phyloP scores from a whole-genome alignment of 2,888 invertebrate genomes.

The Cepaea hortensis region DNA sequence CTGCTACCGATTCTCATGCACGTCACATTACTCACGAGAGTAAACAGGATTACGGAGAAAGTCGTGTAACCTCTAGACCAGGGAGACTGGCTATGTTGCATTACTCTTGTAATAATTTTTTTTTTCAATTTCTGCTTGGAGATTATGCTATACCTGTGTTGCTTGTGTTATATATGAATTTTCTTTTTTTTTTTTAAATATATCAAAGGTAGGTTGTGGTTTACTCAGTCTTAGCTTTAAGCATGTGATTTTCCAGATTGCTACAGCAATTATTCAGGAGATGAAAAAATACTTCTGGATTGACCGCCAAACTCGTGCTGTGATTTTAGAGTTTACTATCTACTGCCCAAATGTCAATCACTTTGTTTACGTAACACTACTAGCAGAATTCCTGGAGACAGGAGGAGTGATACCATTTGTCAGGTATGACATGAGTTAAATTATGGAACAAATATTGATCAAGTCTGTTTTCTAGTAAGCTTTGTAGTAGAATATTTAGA shows the following conservation, averaged over 20 bases:
- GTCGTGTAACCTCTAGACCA: no score
- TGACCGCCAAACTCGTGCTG: slow-evolving; percentile 66
- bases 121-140: no score
- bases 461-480: neutral
- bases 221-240: neutral
- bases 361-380: slow-evolving; percentile 61
- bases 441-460: neutral
- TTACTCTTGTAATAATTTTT: no score
- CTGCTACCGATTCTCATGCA: no score
- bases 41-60: no score
- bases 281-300: slow-evolving; percentile 63
- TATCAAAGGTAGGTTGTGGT: neutral
- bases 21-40: no score
- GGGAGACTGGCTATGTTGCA: no score
- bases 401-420: slow-evolving; percentile 52
- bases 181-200: neutral
- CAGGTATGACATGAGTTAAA: slow-evolving; percentile 21
- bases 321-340: slow-evolving; percentile 71
- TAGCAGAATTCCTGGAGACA: slow-evolving; percentile 65
- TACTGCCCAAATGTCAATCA: slow-evolving; percentile 68
- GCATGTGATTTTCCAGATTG: slow-evolving; percentile 48
- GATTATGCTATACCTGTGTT: no score
- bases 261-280: slow-evolving; percentile 48
- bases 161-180: neutral
- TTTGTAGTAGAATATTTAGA: no score